A percentile compares a stretch with the other conserved stretches of the same genome.
Evolutionary conservation across 2,113 vertebrate species (phyloP).

Genomic region (Abramis brama): DNA sequence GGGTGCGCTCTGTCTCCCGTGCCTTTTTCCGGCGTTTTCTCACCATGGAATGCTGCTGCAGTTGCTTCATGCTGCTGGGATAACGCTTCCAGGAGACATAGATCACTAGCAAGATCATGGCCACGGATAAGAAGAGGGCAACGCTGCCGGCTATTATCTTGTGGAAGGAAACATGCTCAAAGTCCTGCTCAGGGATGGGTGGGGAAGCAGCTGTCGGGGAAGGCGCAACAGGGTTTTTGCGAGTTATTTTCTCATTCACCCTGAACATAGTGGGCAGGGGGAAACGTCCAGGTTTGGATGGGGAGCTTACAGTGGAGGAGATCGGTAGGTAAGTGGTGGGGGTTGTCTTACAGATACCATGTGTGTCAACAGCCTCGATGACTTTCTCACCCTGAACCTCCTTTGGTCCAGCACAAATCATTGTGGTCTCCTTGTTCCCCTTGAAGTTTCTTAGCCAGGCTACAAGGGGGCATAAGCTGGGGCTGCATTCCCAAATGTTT

Average conservation of each 20-base stretch:
- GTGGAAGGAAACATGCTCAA: slow-evolving; percentile 94
- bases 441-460: slow-evolving; percentile 95
- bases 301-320: slow-evolving; percentile 74
- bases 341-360: slow-evolving; percentile 86
- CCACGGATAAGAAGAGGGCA: slow-evolving; percentile 92
- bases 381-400: slow-evolving; percentile 94
- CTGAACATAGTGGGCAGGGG: slow-evolving; percentile 81
- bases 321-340: slow-evolving; percentile 79
- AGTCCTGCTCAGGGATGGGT: slow-evolving; percentile 82
- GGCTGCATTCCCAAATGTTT: slow-evolving; percentile 95
- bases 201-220: slow-evolving; percentile 76
- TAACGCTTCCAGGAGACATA: slow-evolving; percentile 97
- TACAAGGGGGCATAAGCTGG: slow-evolving; percentile 90
- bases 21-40: slow-evolving; percentile 92
- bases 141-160: slow-evolving; percentile 95
- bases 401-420: slow-evolving; percentile 95
- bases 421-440: slow-evolving; percentile 89
- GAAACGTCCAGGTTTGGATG: slow-evolving; percentile 74
- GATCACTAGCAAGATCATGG: slow-evolving; percentile 95
- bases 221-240: slow-evolving; percentile 67
- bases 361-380: slow-evolving; percentile 89
- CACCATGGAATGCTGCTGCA: slow-evolving; percentile 90
- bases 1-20: slow-evolving; percentile 88
- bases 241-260: slow-evolving; percentile 73
- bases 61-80: slow-evolving; percentile 93